These are phyloP conservation scores for Gadus chalcogrammus DNA, from an alignment of 2,113 vertebrate genomes.

Conservation along the genomic window DNA sequence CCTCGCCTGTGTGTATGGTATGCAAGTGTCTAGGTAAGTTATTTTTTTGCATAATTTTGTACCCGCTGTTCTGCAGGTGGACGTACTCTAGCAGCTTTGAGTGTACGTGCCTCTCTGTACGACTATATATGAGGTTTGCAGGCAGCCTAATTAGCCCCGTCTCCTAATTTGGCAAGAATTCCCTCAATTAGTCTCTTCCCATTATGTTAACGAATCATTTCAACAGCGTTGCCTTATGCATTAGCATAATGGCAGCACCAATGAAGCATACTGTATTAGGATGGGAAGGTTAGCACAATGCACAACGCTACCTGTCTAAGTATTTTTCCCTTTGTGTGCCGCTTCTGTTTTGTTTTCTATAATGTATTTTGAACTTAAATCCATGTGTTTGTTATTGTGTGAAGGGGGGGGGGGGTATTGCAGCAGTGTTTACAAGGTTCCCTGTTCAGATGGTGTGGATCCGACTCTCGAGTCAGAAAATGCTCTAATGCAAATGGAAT, in stretches of 20 bases:
- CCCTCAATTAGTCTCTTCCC: conserved; percentile 59
- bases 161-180: conserved; percentile 52
- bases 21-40: no score
- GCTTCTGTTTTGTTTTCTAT: neutral
- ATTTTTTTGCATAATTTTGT: conserved; percentile 12
- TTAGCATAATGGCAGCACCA: conserved; percentile 57
- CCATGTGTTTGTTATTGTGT: neutral
- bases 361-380: conserved; percentile 17
- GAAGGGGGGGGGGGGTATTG: conserved; percentile 6
- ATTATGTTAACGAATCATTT: conserved; percentile 56
- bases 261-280: conserved; percentile 43
- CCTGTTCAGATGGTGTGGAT: conserved; percentile 24
- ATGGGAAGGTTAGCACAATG: conserved; percentile 30
- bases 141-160: conserved; percentile 31
- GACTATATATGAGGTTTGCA: no score
- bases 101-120: conserved; percentile 9
- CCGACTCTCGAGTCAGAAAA: neutral
- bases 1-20: no score
- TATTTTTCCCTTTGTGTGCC: neutral
- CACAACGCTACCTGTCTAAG: conserved; percentile 2
- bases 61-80: no score
- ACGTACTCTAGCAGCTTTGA: conserved; percentile 4
- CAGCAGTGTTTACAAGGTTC: conserved; percentile 25
- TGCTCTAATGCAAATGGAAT: conserved; percentile 20
- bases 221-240: conserved; percentile 39